Percentiles rank a stretch among this genome's conserved stretches.
Conservation (phyloP, 2,113 vertebrate genomes). For the Thalassarche chlororhynchos region DNA sequence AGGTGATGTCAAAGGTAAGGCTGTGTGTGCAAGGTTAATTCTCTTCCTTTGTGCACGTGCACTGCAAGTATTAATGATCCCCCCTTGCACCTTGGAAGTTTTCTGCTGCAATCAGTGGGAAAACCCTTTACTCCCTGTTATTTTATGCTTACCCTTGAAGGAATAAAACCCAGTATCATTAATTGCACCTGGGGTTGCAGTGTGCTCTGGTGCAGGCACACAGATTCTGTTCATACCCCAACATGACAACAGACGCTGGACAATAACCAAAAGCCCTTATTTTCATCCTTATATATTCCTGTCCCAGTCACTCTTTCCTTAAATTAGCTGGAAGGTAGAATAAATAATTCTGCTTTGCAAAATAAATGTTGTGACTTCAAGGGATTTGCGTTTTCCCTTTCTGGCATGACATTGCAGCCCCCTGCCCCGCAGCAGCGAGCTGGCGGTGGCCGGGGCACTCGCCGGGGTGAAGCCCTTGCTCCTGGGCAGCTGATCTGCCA, state of each 20-base stretch:
- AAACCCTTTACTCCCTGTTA: background rate
- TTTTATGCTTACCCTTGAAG: background rate
- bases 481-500: background rate
- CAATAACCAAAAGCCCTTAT: background rate
- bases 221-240: background rate
- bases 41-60: background rate
- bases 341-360: background rate
- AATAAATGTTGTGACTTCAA: background rate
- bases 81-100: background rate
- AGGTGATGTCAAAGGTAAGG: conserved; percentile 12
- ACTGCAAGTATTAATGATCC: background rate
- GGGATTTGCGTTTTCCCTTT: background rate
- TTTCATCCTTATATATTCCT: background rate
- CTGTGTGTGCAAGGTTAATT: background rate
- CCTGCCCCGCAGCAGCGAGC: background rate
- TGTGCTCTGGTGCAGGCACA: background rate
- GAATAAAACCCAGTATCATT: background rate
- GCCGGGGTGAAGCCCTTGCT: background rate
- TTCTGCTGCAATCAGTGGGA: background rate
- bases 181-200: background rate
- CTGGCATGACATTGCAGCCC: background rate
- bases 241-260: background rate
- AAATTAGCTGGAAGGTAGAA: background rate
- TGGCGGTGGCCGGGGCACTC: rapidly evolving
- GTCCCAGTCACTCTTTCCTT: background rate